A percentile compares a stretch with the other conserved stretches of the same genome.
Evolutionary conservation across 2,113 vertebrate genomes (phyloP).

Genomic region (Gallinago media): DNA sequence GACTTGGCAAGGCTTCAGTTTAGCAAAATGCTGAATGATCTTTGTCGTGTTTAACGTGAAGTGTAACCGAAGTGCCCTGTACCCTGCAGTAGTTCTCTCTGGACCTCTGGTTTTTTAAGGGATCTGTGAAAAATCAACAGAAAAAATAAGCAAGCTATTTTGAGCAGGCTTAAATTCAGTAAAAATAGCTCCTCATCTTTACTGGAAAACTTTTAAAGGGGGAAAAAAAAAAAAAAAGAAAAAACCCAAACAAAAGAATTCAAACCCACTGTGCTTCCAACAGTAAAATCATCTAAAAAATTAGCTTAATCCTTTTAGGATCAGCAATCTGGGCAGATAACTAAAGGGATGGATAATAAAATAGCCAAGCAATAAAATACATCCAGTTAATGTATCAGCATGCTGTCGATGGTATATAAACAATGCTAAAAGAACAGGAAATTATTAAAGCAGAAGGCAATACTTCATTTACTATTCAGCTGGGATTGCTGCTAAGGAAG

Average conservation of each 20-base stretch:
- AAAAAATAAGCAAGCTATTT: neutral
- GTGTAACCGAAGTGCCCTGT: neutral
- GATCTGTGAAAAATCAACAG: neutral
- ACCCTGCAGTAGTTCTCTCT: neutral
- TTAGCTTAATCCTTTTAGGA: neutral
- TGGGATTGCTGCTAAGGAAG: conserved; percentile 17
- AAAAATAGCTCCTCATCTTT: neutral
- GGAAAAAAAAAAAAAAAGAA: neutral
- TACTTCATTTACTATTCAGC: conserved; percentile 10
- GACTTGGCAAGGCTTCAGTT: neutral
- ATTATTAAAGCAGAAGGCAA: conserved; percentile 7
- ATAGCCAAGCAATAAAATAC: neutral
- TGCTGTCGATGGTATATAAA: neutral
- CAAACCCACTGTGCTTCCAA: neutral
- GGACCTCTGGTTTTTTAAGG: neutral
- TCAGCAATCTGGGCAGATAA: neutral
- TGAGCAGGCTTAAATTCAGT: neutral
- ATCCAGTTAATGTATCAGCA: neutral
- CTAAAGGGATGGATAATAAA: neutral
- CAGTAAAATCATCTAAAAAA: neutral
- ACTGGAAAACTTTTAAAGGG: neutral
- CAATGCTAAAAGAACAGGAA: conserved; percentile 17
- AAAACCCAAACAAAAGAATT: neutral
- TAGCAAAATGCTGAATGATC: neutral
- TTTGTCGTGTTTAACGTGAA: neutral